A percentile compares a stretch with the other conserved stretches of the same genome.
phyloP scores from a whole-genome alignment of 1,140 invertebrate genomes.

The Tetragonula clypearis region DNA sequence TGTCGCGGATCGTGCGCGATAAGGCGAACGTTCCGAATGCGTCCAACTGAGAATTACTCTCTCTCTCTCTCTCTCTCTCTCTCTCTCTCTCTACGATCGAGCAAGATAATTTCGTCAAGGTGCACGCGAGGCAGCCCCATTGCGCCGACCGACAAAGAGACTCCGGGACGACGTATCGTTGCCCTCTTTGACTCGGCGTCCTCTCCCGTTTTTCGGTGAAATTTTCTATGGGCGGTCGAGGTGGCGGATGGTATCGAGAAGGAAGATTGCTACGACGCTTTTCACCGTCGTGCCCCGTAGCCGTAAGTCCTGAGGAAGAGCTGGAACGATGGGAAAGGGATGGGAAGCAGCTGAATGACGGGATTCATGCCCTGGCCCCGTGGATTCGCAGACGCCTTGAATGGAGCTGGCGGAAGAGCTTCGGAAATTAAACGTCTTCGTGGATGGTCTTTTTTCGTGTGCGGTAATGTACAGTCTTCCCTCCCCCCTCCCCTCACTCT shows the following conservation, averaged over 20 bases:
- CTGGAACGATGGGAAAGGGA: constrained; percentile 37
- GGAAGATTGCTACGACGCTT: constrained; percentile 60
- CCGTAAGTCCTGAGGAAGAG: constrained; percentile 70
- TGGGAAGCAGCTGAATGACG: constrained; percentile 73
- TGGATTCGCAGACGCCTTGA: constrained; percentile 72
- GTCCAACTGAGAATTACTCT: background rate
- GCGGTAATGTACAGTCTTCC: constrained; percentile 78
- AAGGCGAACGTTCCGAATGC: background rate
- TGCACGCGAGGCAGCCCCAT: background rate
- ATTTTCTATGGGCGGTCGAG: constrained; percentile 25
- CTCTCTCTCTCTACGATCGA: background rate
- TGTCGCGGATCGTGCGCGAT: background rate
- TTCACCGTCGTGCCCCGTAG: constrained; percentile 66
- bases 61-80: background rate
- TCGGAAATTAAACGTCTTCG: constrained; percentile 82
- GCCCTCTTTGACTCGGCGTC: background rate
- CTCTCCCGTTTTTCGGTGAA: background rate
- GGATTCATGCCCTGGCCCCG: constrained; percentile 70
- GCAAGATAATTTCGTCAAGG: background rate
- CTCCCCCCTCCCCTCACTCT: constrained; percentile 54
- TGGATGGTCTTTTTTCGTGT: constrained; percentile 77
- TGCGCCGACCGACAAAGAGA: background rate
- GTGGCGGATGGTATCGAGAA: constrained; percentile 36
- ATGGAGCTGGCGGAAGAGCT: constrained; percentile 80
- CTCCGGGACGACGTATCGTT: background rate